Percentiles rank a stretch among this genome's conserved stretches.
phyloP scores from a whole-genome alignment of 2,113 vertebrate genomes.

The Ivindomyrus marchei region DNA sequence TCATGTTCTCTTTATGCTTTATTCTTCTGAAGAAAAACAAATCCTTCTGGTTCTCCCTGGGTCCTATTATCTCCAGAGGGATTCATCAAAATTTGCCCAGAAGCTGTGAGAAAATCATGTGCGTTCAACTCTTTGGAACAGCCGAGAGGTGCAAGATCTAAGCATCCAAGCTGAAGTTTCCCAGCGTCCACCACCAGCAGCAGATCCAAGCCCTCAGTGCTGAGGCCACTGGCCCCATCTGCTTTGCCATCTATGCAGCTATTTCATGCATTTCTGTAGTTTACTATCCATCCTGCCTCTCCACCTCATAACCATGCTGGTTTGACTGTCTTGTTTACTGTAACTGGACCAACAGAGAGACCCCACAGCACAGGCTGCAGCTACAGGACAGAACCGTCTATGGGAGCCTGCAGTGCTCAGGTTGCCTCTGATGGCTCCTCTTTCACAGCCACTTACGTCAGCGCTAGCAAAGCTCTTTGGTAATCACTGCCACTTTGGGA shows the following conservation, averaged over 20 bases:
- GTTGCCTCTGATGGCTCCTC: background rate
- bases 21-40: background rate
- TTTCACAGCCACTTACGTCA: background rate
- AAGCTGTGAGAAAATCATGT: background rate
- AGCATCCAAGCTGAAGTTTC: background rate
- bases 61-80: background rate
- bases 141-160: background rate
- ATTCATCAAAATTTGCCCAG: background rate
- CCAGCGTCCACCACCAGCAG: background rate
- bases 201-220: background rate
- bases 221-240: background rate
- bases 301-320: background rate
- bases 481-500: background rate
- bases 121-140: background rate
- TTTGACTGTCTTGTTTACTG: background rate
- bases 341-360: background rate
- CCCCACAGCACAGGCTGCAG: background rate
- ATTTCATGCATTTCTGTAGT: background rate
- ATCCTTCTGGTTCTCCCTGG: background rate
- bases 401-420: background rate
- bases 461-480: background rate
- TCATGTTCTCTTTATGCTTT: background rate
- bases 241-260: background rate
- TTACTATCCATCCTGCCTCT: constrained; percentile 10
- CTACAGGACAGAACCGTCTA: background rate